A percentile compares a stretch with the other conserved stretches of the same genome.
phyloP scores from a whole-genome alignment of 2,888 invertebrate species.

The Nysson spinosus region DNA sequence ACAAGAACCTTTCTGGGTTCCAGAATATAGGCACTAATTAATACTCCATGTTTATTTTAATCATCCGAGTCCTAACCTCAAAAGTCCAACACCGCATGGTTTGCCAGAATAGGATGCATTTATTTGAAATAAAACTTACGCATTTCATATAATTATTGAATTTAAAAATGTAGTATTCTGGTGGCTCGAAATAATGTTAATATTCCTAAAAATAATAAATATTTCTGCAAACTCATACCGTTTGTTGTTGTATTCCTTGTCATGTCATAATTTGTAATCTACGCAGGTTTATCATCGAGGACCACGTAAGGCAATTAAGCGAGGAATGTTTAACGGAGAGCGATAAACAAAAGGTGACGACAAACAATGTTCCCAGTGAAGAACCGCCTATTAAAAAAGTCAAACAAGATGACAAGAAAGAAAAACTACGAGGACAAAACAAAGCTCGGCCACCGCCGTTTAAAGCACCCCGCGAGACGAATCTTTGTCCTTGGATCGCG shows the following conservation, averaged over 20 bases:
- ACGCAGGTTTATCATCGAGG: conserved; percentile 78
- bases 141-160: not conserved
- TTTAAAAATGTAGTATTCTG: not conserved
- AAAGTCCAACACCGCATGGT: not conserved
- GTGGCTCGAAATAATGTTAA: no score
- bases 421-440: conserved; percentile 84
- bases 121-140: not conserved
- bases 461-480: conserved; percentile 80
- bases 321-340: conserved; percentile 76
- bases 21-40: not conserved
- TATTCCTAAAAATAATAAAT: no score
- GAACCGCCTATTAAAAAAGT: conserved; percentile 74
- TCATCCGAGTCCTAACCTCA: conserved; percentile 16
- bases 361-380: conserved; percentile 45
- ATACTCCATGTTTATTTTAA: not conserved
- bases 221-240: no score
- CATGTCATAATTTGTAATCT: no score
- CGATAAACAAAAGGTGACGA: conserved; percentile 71
- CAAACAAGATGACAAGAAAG: conserved; percentile 73
- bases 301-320: conserved; percentile 75
- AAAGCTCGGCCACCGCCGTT: conserved; percentile 87
- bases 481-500: conserved; percentile 84
- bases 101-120: not conserved
- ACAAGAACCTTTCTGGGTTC: not conserved
- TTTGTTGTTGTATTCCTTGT: no score